Percentiles rank a stretch among this genome's conserved stretches.
These are phyloP conservation scores for Jaculus jaculus DNA, from an alignment of 2,113 vertebrate genomes.

Conservation along the genomic window DNA sequence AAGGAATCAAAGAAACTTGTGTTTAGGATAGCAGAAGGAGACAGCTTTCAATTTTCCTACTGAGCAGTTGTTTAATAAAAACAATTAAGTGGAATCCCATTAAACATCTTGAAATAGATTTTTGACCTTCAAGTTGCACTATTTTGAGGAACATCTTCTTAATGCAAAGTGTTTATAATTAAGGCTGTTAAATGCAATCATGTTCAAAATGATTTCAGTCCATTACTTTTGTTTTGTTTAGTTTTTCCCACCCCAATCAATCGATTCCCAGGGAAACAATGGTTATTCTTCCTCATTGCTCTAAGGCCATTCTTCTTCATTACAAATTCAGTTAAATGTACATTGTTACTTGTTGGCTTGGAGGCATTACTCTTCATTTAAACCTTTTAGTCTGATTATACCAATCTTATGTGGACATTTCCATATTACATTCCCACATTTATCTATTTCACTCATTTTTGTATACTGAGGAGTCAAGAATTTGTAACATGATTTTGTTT, in stretches of 20 bases:
- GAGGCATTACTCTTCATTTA: not conserved
- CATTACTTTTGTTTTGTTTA: not conserved
- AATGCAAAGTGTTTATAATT: not conserved
- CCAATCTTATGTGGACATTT: not conserved
- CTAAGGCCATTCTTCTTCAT: not conserved
- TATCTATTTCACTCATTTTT: not conserved
- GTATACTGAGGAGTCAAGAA: not conserved
- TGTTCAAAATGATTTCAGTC: not conserved
- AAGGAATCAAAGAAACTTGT: not conserved
- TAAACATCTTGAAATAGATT: constrained; percentile 22
- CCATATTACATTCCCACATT: not conserved
- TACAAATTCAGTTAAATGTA: not conserved
- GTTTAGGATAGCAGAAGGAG: not conserved
- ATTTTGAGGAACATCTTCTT: not conserved
- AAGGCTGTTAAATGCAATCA: not conserved
- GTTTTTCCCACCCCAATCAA: not conserved
- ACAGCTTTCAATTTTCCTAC: not conserved
- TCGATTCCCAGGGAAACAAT: not conserved
- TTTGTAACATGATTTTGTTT: not conserved
- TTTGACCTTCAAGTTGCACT: not conserved
- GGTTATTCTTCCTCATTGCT: not conserved
- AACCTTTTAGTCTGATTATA: not conserved
- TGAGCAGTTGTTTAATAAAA: not conserved
- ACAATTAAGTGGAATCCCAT: not conserved
- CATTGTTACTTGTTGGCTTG: too few relatives aligned